These are phyloP conservation scores for Lycia hirtaria DNA, from an alignment of 2,888 invertebrate genomes.

Conservation along the genomic window DNA sequence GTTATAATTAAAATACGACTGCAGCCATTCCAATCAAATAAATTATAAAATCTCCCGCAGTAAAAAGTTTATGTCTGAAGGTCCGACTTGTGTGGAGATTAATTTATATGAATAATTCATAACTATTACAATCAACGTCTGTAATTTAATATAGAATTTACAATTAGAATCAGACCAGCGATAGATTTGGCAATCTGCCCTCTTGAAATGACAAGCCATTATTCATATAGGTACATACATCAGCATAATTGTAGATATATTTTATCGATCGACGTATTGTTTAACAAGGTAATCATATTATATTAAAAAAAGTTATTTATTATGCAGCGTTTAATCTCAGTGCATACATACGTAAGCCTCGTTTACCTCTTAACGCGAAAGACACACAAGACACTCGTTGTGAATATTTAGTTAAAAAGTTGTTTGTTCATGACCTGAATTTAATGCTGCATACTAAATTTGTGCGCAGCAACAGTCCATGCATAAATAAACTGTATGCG, in stretches of 20 bases:
- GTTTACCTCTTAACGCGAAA: conserved; percentile 32
- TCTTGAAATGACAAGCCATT: conserved; percentile 37
- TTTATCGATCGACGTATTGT: conserved; percentile 15
- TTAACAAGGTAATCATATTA: conserved; percentile 6
- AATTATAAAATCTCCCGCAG: conserved; percentile 30
- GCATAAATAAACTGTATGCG: conserved; percentile 58
- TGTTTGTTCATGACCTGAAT: conserved; percentile 75
- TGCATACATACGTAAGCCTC: conserved; percentile 28
- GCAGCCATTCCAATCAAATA: conserved; percentile 33
- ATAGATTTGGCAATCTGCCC: conserved; percentile 42
- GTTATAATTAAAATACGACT: conserved; percentile 27
- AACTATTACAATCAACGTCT: conserved; percentile 45
- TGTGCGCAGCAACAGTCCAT: conserved; percentile 53
- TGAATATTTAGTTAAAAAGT: conserved; percentile 67
- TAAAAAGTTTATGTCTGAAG: conserved; percentile 43
- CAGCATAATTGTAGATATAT: conserved; percentile 29
- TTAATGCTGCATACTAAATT: conserved; percentile 67
- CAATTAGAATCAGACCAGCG: conserved; percentile 49
- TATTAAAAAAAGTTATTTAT: conserved; percentile 24
- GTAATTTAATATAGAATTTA: conserved; percentile 57
- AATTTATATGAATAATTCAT: conserved; percentile 58
- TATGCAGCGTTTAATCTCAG: conserved; percentile 27
- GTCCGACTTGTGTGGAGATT: conserved; percentile 46
- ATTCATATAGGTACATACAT: conserved; percentile 29
- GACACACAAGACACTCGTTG: conserved; percentile 46